Percentiles rank a stretch among this genome's conserved stretches.
phyloP scores from a whole-genome alignment of 1,140 invertebrate species.

The Hydropsyche tenuis region DNA sequence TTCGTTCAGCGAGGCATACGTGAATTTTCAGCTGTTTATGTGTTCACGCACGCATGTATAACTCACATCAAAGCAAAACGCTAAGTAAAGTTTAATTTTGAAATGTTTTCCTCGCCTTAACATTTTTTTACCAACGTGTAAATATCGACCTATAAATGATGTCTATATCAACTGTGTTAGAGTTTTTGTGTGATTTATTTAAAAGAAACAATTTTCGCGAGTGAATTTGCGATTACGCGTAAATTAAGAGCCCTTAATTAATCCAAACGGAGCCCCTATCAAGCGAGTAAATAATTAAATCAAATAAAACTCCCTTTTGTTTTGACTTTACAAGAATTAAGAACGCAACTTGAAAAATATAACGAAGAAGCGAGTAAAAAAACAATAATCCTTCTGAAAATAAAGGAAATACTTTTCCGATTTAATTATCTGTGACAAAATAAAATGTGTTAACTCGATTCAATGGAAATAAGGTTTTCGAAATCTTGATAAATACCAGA shows the following conservation, averaged over 20 bases:
- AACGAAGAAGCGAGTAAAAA: neutral
- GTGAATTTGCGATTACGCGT: neutral
- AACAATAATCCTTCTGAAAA: too few relatives aligned
- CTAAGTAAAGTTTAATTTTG: neutral
- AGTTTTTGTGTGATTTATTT: neutral
- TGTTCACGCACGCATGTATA: too few relatives aligned
- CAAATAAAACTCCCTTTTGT: neutral
- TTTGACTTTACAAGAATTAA: neutral
- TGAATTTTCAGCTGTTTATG: neutral
- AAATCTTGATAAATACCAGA: too few relatives aligned
- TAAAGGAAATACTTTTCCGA: too few relatives aligned
- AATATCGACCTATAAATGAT: conserved; percentile 6
- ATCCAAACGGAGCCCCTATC: neutral
- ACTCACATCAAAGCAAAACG: neutral
- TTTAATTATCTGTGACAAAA: too few relatives aligned
- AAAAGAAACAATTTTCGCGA: neutral
- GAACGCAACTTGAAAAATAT: neutral
- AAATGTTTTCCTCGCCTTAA: conserved; percentile 1
- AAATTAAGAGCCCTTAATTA: conserved; percentile 2
- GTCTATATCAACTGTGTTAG: neutral
- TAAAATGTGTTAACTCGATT: too few relatives aligned
- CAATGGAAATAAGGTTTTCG: too few relatives aligned
- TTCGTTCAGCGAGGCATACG: neutral
- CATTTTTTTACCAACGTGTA: neutral
- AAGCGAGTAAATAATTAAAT: neutral